A percentile compares a stretch with the other conserved stretches of the same genome.
phyloP scores from a whole-genome alignment of 2,113 vertebrate genomes.

The Alectura lathami region DNA sequence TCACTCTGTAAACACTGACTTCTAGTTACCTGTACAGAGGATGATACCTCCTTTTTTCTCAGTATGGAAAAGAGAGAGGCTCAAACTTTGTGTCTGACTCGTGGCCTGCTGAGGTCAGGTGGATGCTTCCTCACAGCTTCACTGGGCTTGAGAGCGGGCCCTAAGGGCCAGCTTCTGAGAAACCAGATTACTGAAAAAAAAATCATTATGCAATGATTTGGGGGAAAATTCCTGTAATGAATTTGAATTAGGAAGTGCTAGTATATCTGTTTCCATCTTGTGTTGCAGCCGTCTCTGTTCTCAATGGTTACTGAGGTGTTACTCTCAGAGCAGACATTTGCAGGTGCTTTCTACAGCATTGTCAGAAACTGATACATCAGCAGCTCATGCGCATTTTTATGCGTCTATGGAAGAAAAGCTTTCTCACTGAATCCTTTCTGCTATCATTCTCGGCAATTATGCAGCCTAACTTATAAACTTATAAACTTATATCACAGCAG shows the following conservation, averaged over 20 bases:
- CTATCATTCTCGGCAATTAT: background rate
- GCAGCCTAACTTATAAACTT: slow-evolving; percentile 1
- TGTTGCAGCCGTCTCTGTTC: background rate
- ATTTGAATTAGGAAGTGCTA: background rate
- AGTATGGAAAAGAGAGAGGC: background rate
- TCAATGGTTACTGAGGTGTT: background rate
- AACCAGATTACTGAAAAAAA: background rate
- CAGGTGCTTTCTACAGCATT: background rate
- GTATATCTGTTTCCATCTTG: background rate
- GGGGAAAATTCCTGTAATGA: background rate
- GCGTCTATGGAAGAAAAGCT: background rate
- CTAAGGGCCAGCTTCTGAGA: background rate
- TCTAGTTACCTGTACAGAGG: background rate
- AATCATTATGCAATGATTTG: background rate
- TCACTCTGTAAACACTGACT: background rate
- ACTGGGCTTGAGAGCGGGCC: background rate
- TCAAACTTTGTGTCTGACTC: background rate
- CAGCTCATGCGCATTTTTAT: background rate
- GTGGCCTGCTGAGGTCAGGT: background rate
- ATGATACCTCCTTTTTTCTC: background rate
- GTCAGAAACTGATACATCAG: background rate
- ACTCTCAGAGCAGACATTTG: background rate
- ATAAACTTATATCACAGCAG: background rate
- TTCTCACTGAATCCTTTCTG: background rate
- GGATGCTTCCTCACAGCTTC: background rate